Evolutionary conservation across 2,888 invertebrate genomes (phyloP).

Genomic region (Cataglyphis altisquamis): DNA sequence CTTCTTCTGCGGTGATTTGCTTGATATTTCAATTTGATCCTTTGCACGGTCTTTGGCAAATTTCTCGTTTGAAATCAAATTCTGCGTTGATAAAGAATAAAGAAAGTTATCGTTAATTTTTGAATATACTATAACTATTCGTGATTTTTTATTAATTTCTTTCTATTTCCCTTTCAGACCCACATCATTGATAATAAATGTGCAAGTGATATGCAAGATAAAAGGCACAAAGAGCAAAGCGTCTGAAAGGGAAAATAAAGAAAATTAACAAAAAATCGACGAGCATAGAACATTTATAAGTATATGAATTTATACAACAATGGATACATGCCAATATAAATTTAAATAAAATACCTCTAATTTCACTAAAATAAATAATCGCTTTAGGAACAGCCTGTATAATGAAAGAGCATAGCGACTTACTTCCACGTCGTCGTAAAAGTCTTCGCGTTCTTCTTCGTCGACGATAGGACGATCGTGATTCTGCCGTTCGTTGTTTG

Average conservation of each 20-base stretch:
- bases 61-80: constrained; percentile 15
- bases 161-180: too few species aligned
- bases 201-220: too few species aligned
- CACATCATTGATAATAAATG: too few species aligned
- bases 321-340: too few species aligned
- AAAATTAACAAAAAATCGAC: too few species aligned
- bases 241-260: too few species aligned
- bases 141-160: not conserved
- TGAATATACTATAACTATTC: not conserved
- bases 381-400: not conserved
- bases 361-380: too few species aligned
- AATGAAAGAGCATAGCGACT: not conserved
- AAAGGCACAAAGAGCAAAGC: too few species aligned
- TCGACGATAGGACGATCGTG: not conserved
- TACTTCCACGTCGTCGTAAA: constrained; percentile 74
- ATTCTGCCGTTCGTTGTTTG: not conserved
- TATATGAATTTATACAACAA: too few species aligned
- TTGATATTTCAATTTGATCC: constrained; percentile 57
- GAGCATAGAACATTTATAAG: too few species aligned
- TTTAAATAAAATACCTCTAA: too few species aligned
- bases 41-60: constrained; percentile 14
- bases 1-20: constrained; percentile 75
- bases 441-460: not conserved
- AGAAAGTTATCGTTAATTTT: not conserved
- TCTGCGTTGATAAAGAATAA: constrained; percentile 33